Evolutionary conservation across 2,797 vertebrate species (phyloP), one percentile per base, ranked within the genome.

Genomic region (Propithecus perrieri): DNA sequence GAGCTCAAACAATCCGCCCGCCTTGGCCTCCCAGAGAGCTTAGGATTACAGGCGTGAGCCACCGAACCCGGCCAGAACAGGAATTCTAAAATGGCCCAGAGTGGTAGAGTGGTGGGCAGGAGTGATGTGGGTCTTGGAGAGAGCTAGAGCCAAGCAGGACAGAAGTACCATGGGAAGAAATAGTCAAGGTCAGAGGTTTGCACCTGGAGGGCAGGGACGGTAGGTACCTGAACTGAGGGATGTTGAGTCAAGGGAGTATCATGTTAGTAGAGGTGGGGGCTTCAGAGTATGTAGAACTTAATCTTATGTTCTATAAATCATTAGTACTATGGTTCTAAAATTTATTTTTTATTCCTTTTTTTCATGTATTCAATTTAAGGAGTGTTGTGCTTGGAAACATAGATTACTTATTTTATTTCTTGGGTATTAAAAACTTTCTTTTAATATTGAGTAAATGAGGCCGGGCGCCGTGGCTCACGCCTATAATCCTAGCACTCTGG

Each of bases 381-480:
- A 55, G 41, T 65, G 33, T 43, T 72, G 11, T 57, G n/a, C 50
- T 65, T 89, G 28, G 43, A 90, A 96, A 83, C 30, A 17, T 43
- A 24, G 69, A 76, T 63, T 20, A 35, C 2, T 94, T 91, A 43
- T 41, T 87, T 75, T 85, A 69, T 75, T 97, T 94, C 75, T 92
- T 65, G 35, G 41, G 24, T 48, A 65, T 46, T 55, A n/a, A 59
- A 92, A 80, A 8, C 1, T 28, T 35, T 76, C 24, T 90, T 96
- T 76, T 53, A 89, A 69, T 30, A 87, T 83, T 46, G 55, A 65
- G 28, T 93, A 61, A 95, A 81, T 76, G 24, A 41, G 41, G 41
- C 41, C 41, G 41, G 41, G 41, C 5, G 41, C 41, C 1, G 41
- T 41, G 41, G 41, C 41, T 41, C 41, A 41, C 41, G 41, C 41